phyloP scores from a whole-genome alignment of 2,113 vertebrate genomes.

The Halichoeres trimaculatus region DNA sequence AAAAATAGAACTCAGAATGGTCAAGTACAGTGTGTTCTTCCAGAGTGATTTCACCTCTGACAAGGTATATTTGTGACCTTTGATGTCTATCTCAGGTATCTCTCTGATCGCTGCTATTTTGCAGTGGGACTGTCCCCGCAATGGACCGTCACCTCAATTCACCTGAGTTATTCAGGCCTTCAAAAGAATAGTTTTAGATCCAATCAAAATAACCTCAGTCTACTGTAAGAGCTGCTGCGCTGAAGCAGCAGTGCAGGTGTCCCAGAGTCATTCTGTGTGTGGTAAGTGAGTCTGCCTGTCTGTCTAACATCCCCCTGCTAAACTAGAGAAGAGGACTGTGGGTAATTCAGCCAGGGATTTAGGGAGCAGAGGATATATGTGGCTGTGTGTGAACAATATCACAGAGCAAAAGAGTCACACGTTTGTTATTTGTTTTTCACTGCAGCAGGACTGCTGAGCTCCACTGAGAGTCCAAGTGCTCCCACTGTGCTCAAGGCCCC shows the following conservation, averaged over 20 bases:
- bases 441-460: conserved; percentile 33
- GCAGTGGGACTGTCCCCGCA: conserved; percentile 4
- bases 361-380: conserved; percentile 42
- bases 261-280: conserved; percentile 28
- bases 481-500: conserved; percentile 27
- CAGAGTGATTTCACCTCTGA: conserved; percentile 53
- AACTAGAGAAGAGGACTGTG: conserved; percentile 36
- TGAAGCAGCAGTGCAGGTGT: conserved; percentile 15
- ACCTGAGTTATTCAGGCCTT: conserved; percentile 45
- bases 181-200: conserved; percentile 66
- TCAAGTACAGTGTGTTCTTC: conserved; percentile 50
- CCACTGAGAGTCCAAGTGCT: conserved; percentile 36
- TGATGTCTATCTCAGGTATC: conserved; percentile 71
- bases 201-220: conserved; percentile 67
- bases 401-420: conserved; percentile 34
- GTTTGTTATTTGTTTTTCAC: conserved; percentile 45
- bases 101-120: conserved; percentile 59
- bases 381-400: conserved; percentile 26
- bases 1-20: conserved; percentile 42
- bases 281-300: conserved; percentile 42
- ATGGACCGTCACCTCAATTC: conserved; percentile 30
- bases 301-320: conserved; percentile 29
- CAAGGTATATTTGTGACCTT: conserved; percentile 66
- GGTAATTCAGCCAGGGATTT: conserved; percentile 61
- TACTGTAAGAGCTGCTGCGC: conserved; percentile 7